Evolutionary conservation across 2,888 invertebrate species (phyloP), one percentile per base, ranked within the genome.

Genomic region (Leptopilina syphax): DNA sequence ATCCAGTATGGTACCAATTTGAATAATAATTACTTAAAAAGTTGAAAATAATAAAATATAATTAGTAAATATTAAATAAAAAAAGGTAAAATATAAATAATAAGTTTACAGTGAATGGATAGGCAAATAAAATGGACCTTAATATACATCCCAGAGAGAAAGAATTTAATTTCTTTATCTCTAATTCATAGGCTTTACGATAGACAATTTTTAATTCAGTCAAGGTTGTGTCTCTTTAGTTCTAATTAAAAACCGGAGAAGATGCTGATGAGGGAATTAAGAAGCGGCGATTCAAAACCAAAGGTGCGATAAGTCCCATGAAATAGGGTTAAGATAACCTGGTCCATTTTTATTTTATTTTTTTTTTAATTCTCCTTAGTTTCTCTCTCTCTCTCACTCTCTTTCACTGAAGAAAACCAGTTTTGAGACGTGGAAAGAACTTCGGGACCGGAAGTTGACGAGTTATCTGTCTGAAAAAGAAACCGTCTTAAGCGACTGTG

Each of bases 381-480:
- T 9, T 47, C 47, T 47, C 47, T 47, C 47, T 47, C 7, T 47
- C 47, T 47, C 47, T 47, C 47, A 5, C 47, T 50, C 50, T 12
- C 50, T 12, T 3, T 7, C 47, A 1, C 50, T 50, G 50, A 3
- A 10, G 12, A 50, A 47, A 50, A 50, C 50, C 50, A 12, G 50
- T 50, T 50, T 50, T 34, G 8, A 57, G 34, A 57, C 34, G 54
- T 73, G 34, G 41, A 54, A 77, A 80, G 79, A 65, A 66, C 63
- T 76, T 67, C 41, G 78, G 77, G 79, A 81, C 82, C 81, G 81
- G 82, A 84, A 83, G 80, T 77, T 66, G 65, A 81, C 68, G 63
- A 79, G 81, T 82, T 82, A 83, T 81, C 81, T 80, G 67, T 66
- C 76, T 79, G 65, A 79, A 65, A 76, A 79, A 80, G 80, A 79